Percentiles rank a stretch among this genome's conserved stretches.
phyloP scores from a whole-genome alignment of 2,797 vertebrate species.

The Chelon auratus region DNA sequence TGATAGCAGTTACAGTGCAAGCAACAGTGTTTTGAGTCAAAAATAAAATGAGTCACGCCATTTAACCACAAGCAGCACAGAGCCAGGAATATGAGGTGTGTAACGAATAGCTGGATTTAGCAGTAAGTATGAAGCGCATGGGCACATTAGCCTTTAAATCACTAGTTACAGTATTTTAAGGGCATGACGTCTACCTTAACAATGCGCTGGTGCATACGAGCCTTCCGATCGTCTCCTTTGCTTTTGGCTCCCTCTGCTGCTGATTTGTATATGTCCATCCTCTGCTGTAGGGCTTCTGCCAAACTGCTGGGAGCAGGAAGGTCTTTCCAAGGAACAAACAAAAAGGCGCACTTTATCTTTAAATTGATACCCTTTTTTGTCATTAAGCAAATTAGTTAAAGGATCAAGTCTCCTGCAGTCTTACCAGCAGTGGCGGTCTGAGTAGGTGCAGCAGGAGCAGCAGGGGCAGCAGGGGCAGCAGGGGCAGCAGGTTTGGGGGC shows the following conservation, averaged over 20 bases:
- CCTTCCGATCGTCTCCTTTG: constrained; percentile 92
- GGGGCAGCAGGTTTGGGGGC: constrained; percentile 61
- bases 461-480: constrained; percentile 37
- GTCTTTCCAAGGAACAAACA: constrained; percentile 51
- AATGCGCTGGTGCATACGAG: constrained; percentile 94
- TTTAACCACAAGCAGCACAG: constrained; percentile 20
- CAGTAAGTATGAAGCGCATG: not conserved
- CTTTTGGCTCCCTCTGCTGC: constrained; percentile 89
- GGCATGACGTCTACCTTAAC: constrained; percentile 83
- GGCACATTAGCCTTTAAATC: not conserved
- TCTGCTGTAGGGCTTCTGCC: constrained; percentile 90
- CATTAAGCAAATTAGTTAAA: not conserved
- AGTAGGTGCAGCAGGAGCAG: constrained; percentile 47
- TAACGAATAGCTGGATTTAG: not conserved
- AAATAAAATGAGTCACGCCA: constrained; percentile 37
- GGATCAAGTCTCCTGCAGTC: not conserved
- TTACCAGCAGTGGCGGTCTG: constrained; percentile 71
- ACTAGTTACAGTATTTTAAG: not conserved
- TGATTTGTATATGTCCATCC: constrained; percentile 90
- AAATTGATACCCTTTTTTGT: not conserved
- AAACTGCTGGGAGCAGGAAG: constrained; percentile 84
- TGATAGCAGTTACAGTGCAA: constrained; percentile 23
- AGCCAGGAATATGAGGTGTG: not conserved
- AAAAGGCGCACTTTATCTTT: not conserved
- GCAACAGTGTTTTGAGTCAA: constrained; percentile 21